Evolutionary conservation across 92 coral and sea anemone genomes (phyloP), one percentile per base, ranked within the genome.

Genomic region (Anthopleura xanthogrammica): DNA sequence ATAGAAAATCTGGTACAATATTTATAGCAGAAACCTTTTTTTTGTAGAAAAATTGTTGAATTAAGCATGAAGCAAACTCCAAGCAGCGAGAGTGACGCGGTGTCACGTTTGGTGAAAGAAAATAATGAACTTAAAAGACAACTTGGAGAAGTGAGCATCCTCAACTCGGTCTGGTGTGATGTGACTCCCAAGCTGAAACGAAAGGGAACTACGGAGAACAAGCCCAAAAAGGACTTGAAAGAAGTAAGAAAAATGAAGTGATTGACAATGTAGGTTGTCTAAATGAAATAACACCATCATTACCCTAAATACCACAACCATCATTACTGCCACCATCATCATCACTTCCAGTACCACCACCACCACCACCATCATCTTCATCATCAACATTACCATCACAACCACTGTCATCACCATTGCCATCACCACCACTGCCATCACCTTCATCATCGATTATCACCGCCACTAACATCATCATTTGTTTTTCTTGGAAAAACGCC

Each of bases 81-180:
- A 6, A 58, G 75, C 29, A 79, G 79, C 23, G 88, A 80, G 62
- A 89, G 84, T 57, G 91, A 91, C 52, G 83, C 88, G 23, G 86
- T 90, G n/a, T 75, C 93, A 0, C 91, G 96, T 12, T 77, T 92
- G 20, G 60, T 90, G 75, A 86, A 88, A 41, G 96, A 92, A 79
- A 92, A 92, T 81, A 88, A 86, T 48, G 93, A 92, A 79, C 77
- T 92, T 64, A 92, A 92, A 77, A 87, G 87, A 41, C 96, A 92
- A 65, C 90, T 92, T 19, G 96, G 96, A 11, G 96, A 92, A 87
- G 96, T 92, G 6, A 92, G 96, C 90, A 92, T 92, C 83, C 84
- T 90, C 60, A 92, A 92, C 80, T 92, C 95, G 2, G 93, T 79
- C 7, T 78, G 86, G 85, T 83, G 82, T 23, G 96, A 92, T 29